Percentiles rank a stretch among this genome's conserved stretches.
phyloP scores from a whole-genome alignment of 2,888 invertebrate genomes.

The Argynnis bischoffii region DNA sequence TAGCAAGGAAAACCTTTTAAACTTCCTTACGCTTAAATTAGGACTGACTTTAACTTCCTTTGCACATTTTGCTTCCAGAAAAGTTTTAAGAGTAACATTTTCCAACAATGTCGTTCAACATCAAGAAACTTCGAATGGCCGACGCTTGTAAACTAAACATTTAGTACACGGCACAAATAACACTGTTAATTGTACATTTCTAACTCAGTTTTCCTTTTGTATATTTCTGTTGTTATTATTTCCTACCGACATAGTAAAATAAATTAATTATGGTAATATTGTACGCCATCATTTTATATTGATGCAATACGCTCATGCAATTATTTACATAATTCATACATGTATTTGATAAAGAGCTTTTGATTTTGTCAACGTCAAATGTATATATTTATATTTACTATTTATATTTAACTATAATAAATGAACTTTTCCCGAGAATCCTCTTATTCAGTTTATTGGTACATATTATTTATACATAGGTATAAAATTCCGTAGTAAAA shows the following conservation, averaged over 20 bases:
- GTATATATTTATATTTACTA: no score
- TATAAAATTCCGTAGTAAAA: no score
- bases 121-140: constrained; percentile 18
- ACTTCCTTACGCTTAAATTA: not conserved
- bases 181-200: constrained; percentile 10
- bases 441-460: no score
- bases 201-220: not conserved
- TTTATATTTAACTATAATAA: no score
- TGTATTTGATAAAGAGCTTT: no score
- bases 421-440: no score
- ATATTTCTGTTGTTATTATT: not conserved
- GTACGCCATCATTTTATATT: no score
- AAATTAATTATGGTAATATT: no score
- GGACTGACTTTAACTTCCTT: constrained; percentile 2
- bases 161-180: constrained; percentile 13
- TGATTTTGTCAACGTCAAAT: no score
- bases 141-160: constrained; percentile 14
- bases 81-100: constrained; percentile 17
- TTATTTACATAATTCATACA: no score
- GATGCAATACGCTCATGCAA: no score
- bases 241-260: not conserved
- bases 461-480: no score
- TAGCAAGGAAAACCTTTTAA: not conserved
- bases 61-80: not conserved
- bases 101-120: constrained; percentile 20